A percentile compares a stretch with the other conserved stretches of the same genome.
Conservation (phyloP, 2,797 vertebrate genomes). For the Xenops minutus region DNA sequence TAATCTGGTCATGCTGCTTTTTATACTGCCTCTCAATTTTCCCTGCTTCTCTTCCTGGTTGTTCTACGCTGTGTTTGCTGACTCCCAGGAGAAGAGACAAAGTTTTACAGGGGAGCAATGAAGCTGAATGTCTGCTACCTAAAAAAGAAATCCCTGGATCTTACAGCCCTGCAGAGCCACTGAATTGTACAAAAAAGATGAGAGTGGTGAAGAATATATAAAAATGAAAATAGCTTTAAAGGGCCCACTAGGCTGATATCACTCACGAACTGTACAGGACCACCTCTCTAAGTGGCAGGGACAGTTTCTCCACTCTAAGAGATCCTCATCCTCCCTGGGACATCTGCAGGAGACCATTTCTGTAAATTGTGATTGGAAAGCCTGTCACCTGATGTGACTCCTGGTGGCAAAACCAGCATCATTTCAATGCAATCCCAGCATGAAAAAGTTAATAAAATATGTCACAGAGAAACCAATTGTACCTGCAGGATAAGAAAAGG, state of each 20-base stretch:
- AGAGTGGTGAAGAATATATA: not conserved
- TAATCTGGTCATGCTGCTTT: not conserved
- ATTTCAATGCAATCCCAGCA: not conserved
- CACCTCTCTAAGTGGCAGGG: not conserved
- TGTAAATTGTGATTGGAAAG: not conserved
- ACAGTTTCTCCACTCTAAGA: not conserved
- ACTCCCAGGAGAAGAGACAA: not conserved
- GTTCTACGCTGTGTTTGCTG: not conserved
- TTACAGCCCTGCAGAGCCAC: not conserved
- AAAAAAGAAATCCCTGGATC: not conserved
- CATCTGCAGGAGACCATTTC: not conserved
- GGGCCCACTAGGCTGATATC: not conserved
- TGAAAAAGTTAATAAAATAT: conserved; percentile 46
- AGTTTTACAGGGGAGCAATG: not conserved
- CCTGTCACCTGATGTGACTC: not conserved
- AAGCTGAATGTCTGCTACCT: not conserved
- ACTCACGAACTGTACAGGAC: not conserved
- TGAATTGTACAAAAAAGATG: not conserved
- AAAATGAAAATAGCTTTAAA: conserved; percentile 32
- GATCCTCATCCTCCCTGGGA: not conserved
- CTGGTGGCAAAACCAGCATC: not conserved
- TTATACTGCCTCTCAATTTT: not conserved
- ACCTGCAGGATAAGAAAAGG: conserved; percentile 25
- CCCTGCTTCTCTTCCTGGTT: not conserved
- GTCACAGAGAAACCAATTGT: conserved; percentile 30